Base-by-base conservation (phyloP, 2,888 invertebrate genomes). In the Agrilus biguttatus region DNA sequence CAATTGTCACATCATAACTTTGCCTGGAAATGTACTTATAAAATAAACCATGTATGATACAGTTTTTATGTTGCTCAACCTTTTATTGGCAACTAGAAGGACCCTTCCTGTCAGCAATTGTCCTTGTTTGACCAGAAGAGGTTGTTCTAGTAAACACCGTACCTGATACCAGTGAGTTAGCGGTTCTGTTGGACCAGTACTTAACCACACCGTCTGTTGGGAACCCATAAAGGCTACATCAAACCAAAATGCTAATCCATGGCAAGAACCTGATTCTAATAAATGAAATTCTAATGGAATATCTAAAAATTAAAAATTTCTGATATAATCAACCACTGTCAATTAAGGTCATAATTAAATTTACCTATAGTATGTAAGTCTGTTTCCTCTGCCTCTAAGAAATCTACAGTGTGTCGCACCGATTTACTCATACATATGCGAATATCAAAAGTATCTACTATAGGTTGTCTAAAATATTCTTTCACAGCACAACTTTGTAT, bases 141-240 rank as follows among this genome's bases (percentile, higher is more conserved):
- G 97, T 53, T 85, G 85, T 61, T 92, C 90, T 42, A 98, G 67
- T 48, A 98, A 74, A 65, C 97, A 98, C 28, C 97, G 78, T 2
- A 97, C 96, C 70, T 97, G 96, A 67, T 98, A 97, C 98, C 97
- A 98, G 67, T 98, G 97, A 23, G 97, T 98, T 14, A 98, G 71
- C 1, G 96, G 93, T 63, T 97, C 96, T 3, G 96, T 96, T 0
- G 97, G 97, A 1, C 96, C 84, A 6, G 98, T 98, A 7, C 96
- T 96, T 32, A 98, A 67, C 96, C 97, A 97, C 45, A 97, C 84
- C 46, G 89, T 85, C 59, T 90, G 85, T 46, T 79, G 80, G 37
- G 80, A 79, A 33, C 97, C 96, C 45, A 87, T 80, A 68, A 98
- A 97, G 51, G 95, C 84, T 19, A 97, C 96, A 69, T 98, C 96